A percentile compares a stretch with the other conserved stretches of the same genome.
These are phyloP conservation scores for Drosophila virilis DNA, from an alignment of 1,140 invertebrate genomes.

Conservation along the genomic window DNA sequence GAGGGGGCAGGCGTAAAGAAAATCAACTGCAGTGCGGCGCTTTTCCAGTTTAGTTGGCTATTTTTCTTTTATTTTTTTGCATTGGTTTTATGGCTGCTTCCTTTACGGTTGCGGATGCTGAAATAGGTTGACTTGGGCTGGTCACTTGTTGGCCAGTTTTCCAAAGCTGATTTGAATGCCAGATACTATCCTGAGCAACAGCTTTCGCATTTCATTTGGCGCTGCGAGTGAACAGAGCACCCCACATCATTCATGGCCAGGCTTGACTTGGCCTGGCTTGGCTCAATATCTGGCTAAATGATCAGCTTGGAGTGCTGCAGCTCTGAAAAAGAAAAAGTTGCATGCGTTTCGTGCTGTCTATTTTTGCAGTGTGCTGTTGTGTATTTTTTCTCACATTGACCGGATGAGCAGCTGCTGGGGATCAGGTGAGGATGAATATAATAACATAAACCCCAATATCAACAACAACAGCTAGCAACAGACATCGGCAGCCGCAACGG, in stretches of 20 bases:
- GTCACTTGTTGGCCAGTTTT: slow-evolving; percentile 65
- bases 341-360: slow-evolving; percentile 59
- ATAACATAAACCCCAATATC: slow-evolving; percentile 82
- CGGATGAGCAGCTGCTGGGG: slow-evolving; percentile 82
- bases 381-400: slow-evolving; percentile 81
- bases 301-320: slow-evolving; percentile 49
- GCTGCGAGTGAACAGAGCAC: slow-evolving; percentile 20
- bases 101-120: slow-evolving; percentile 59
- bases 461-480: slow-evolving; percentile 40
- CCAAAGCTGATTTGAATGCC: slow-evolving; percentile 79
- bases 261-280: not conserved
- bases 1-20: slow-evolving; percentile 18
- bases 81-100: slow-evolving; percentile 34
- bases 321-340: slow-evolving; percentile 73
- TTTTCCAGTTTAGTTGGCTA: slow-evolving; percentile 53
- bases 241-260: slow-evolving; percentile 60
- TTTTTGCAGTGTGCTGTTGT: slow-evolving; percentile 48
- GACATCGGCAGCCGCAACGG: slow-evolving; percentile 44
- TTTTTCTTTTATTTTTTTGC: slow-evolving; percentile 46
- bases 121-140: slow-evolving; percentile 36
- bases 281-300: slow-evolving; percentile 70
- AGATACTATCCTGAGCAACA: slow-evolving; percentile 67
- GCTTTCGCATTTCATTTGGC: slow-evolving; percentile 77
- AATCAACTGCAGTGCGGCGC: slow-evolving; percentile 12
- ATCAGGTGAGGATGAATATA: slow-evolving; percentile 83